Evolutionary conservation across 2,888 invertebrate genomes (phyloP).

Genomic region (Emesis furor): DNA sequence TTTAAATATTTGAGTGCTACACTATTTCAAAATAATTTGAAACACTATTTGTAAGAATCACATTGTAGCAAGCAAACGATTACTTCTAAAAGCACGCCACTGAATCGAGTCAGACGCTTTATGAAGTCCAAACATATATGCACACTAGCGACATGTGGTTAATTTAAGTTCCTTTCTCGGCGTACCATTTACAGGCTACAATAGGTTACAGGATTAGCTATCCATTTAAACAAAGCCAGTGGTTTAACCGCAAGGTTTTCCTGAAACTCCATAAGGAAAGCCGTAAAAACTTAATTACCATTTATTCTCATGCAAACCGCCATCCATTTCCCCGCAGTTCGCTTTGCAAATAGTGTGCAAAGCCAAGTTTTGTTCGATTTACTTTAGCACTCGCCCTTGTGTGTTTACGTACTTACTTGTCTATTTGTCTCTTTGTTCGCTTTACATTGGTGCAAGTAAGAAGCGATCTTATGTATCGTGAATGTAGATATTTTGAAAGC

Average conservation of each 20-base stretch:
- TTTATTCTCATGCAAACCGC: slow-evolving; percentile 62
- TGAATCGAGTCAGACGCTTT: neutral
- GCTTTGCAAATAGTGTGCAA: slow-evolving; percentile 66
- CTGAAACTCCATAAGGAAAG: slow-evolving; percentile 59
- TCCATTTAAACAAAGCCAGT: slow-evolving; percentile 1
- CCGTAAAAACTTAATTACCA: slow-evolving; percentile 65
- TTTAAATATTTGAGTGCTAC: no score
- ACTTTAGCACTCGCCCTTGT: slow-evolving; percentile 71
- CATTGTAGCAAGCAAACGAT: neutral
- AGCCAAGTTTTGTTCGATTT: slow-evolving; percentile 72
- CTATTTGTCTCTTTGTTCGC: slow-evolving; percentile 65
- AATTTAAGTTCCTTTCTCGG: slow-evolving; percentile 8
- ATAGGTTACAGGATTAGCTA: slow-evolving; percentile 6
- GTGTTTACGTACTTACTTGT: slow-evolving; percentile 72
- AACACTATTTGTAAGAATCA: neutral
- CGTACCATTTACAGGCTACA: neutral
- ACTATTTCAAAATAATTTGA: neutral
- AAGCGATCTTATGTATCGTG: neutral
- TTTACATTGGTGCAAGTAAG: slow-evolving; percentile 1
- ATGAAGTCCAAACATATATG: neutral
- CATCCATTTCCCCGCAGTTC: slow-evolving; percentile 65
- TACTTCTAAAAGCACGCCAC: neutral
- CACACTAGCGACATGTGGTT: neutral
- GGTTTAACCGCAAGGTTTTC: slow-evolving; percentile 22
- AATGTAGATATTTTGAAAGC: neutral